These are phyloP conservation scores for Diadromus collaris DNA, from an alignment of 2,888 invertebrate species.

Conservation along the genomic window DNA sequence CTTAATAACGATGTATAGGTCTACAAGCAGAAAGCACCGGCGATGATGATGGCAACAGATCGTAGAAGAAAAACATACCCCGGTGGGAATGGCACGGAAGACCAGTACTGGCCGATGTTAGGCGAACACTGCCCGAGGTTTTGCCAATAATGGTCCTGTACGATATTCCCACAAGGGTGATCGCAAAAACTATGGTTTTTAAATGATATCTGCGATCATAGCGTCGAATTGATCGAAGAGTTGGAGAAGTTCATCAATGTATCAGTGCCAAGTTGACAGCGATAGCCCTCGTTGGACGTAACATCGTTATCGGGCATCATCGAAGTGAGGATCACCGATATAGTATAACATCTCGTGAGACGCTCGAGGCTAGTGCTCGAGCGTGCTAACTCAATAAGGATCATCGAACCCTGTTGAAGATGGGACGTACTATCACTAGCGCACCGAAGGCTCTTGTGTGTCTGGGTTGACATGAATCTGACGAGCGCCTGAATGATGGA, in stretches of 20 bases:
- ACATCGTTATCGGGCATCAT: constrained; percentile 18
- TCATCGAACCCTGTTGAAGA: constrained; percentile 16
- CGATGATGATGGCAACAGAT: neutral
- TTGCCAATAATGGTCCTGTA: too few species aligned
- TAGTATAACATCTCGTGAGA: neutral
- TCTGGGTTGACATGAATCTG: constrained; percentile 18
- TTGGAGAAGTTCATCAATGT: neutral
- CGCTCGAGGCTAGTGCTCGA: neutral
- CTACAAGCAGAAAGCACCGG: neutral
- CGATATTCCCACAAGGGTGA: too few species aligned
- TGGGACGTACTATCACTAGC: neutral
- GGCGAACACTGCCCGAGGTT: neutral
- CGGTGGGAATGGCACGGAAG: too few species aligned
- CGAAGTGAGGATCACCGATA: neutral
- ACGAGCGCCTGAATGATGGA: constrained; percentile 20
- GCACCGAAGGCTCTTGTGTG: constrained; percentile 5
- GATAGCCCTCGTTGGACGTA: constrained; percentile 4
- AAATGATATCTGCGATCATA: neutral
- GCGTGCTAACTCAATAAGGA: constrained; percentile 27
- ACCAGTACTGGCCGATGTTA: neutral
- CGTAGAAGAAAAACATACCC: neutral
- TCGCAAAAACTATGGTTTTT: neutral
- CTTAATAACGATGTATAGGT: neutral
- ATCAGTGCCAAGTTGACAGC: neutral
- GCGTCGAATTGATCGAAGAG: neutral